Conservation (phyloP, 2,797 vertebrate genomes). For the Enteromius paludinosus region DNA sequence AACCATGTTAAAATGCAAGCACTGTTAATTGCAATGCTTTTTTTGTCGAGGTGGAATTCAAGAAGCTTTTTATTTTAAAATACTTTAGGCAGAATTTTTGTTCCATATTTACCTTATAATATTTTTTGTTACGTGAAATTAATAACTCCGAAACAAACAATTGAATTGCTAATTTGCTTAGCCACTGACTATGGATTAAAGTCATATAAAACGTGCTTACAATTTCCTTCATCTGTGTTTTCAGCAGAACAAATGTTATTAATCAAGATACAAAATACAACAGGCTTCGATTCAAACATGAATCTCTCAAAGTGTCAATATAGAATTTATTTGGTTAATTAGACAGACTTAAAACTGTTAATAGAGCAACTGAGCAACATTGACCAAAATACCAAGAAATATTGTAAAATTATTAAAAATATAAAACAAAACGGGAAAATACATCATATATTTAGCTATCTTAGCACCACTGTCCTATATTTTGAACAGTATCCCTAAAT, state of each 20-base stretch:
- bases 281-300: background rate
- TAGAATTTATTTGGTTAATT: background rate
- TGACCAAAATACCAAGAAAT: background rate
- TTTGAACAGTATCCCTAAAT: no score
- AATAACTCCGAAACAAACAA: background rate
- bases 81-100: no score
- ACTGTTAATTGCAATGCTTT: no score
- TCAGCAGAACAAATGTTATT: background rate
- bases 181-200: background rate
- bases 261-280: background rate
- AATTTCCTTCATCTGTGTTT: background rate
- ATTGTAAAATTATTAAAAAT: background rate
- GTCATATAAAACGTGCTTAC: no score
- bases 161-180: background rate
- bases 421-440: no score
- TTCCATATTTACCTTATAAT: background rate
- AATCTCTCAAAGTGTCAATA: background rate
- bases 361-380: background rate
- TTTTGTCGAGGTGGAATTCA: no score
- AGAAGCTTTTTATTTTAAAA: no score
- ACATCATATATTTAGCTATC: no score
- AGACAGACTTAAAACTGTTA: background rate
- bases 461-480: no score
- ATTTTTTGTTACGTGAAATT: background rate
- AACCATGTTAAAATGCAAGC: no score